phyloP scores from a whole-genome alignment of 1,140 invertebrate species.

The Nixonia krombeini region DNA sequence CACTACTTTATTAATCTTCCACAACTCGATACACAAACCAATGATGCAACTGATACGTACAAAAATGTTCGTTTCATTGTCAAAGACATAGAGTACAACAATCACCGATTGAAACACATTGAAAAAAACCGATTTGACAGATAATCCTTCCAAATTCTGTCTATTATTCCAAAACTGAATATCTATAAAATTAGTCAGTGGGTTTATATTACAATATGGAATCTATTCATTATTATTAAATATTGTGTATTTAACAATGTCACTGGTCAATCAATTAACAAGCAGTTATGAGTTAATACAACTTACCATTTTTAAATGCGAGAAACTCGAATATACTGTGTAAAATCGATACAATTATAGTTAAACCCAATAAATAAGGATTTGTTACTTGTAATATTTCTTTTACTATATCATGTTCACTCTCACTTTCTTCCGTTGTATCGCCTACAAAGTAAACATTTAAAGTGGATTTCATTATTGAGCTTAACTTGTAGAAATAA shows the following conservation, averaged over 20 bases:
- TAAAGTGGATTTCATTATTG: conserved; percentile 3
- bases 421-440: conserved; percentile 82
- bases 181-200: conserved; percentile 77
- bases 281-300: too few relatives aligned
- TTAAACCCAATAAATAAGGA: conserved; percentile 93
- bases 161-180: conserved; percentile 99
- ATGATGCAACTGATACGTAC: conserved; percentile 93
- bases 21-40: conserved; percentile 97
- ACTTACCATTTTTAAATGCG: conserved; percentile 97
- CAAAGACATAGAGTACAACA: conserved; percentile 95
- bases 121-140: conserved; percentile 98
- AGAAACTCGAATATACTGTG: conserved; percentile 99
- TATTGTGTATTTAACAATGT: too few relatives aligned
- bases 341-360: conserved; percentile 92
- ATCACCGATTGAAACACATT: conserved; percentile 97
- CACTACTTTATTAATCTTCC: conserved; percentile 99
- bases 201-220: too few relatives aligned
- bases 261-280: too few relatives aligned
- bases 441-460: conserved; percentile 50
- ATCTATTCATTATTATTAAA: conserved; percentile 16
- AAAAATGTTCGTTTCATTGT: conserved; percentile 98
- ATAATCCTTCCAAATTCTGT: conserved; percentile 96
- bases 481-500: background rate
- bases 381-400: conserved; percentile 98
- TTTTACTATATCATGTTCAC: conserved; percentile 97